phyloP scores from a whole-genome alignment of 2,113 vertebrate species.

The Tragulus kanchil region DNA sequence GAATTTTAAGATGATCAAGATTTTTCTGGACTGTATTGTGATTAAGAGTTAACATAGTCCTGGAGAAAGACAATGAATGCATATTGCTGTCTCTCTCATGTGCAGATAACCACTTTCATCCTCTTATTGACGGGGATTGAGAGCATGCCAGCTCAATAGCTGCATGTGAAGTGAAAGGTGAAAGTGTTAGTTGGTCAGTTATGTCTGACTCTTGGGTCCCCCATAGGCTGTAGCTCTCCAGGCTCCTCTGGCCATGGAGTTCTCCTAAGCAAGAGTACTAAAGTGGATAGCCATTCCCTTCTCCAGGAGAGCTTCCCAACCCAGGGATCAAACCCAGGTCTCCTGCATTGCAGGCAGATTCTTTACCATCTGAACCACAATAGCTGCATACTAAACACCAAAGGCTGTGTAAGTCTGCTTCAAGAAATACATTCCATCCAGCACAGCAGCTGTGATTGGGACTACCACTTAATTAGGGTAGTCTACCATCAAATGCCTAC shows the following conservation, averaged over 20 bases:
- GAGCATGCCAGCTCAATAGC: background rate
- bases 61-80: background rate
- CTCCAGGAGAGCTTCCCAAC: background rate
- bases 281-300: background rate
- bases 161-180: background rate
- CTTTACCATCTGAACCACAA: background rate
- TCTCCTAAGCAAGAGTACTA: background rate
- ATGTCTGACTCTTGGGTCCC: background rate
- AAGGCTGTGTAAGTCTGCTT: background rate
- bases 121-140: background rate
- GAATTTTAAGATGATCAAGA: conserved; percentile 30
- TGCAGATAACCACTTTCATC: background rate
- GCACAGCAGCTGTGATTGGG: background rate
- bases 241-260: background rate
- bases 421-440: background rate
- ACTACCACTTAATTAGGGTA: background rate
- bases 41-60: background rate
- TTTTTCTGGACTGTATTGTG: background rate
- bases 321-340: background rate
- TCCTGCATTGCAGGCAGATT: background rate
- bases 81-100: background rate
- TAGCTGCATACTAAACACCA: background rate
- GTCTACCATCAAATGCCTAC: background rate
- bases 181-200: background rate
- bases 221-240: background rate